Base-by-base conservation (phyloP, 2,113 vertebrate genomes). In the Hylia prasina region DNA sequence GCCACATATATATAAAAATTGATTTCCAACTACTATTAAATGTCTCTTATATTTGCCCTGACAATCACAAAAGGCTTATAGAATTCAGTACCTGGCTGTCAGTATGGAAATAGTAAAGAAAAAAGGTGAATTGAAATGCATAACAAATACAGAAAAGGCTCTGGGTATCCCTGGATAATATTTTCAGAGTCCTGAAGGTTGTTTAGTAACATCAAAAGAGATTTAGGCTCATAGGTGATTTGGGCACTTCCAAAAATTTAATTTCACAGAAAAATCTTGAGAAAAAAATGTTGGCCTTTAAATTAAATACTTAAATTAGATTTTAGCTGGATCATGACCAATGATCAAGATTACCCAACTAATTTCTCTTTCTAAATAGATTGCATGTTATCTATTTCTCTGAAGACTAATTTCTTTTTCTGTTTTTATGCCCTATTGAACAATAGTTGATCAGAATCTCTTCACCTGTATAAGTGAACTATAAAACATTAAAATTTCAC, bases 271-370 rank as follows among this genome's bases (percentile, higher is more conserved):
- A 95, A 92, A 89, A 73, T 31, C 44, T 9, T 82, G 63, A 88
- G 31, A 93, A 18, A 85, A 73, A 50, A 69, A 77, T 33, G 82
- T 89, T 93, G 15, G 33, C 22, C 35, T 33, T 87, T 37, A 81
- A 73, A 79, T 20, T 14, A 93, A 96, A 84, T 87, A 47, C 6
- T 65, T 72, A 79, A 56, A 94, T 93, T 89, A 88, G 35, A 84
- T 50, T 90, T 93, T 83, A 95, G 39, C 56, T 82, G 54, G 85
- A 77, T 66, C 83, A 70, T 20, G 61, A 92, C 71, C 44, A 96
- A 28, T 94, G 64, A 81, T 47, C 40, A 85, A 81, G 44, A 35
- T 83, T 72, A 81, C 22, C 23, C 18, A 71, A 47, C 13, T 56
- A 80, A 82, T 95, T 92, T 33, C 17, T 90, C 28, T 75, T 93